These are phyloP conservation scores for Drosophila prolongata DNA, from an alignment of 2,888 invertebrate genomes.

Conservation along the genomic window DNA sequence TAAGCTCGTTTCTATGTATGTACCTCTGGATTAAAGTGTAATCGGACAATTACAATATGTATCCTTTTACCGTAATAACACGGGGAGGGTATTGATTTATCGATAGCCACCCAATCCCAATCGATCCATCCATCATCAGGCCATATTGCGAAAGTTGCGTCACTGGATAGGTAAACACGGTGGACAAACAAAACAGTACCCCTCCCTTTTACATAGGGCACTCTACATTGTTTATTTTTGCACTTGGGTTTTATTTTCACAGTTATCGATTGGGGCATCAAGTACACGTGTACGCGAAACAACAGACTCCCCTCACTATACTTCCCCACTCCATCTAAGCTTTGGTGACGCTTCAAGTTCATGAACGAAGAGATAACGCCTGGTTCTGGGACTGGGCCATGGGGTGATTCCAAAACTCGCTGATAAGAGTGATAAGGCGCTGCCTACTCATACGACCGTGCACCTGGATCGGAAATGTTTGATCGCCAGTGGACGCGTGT, in stretches of 20 bases:
- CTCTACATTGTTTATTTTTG: slow-evolving; percentile 59
- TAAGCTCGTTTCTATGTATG: slow-evolving; percentile 18
- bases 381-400: slow-evolving; percentile 29
- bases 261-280: slow-evolving; percentile 59
- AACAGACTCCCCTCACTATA: background rate
- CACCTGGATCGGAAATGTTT: slow-evolving; percentile 49
- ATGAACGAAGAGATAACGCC: slow-evolving; percentile 62
- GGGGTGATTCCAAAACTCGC: slow-evolving; percentile 45
- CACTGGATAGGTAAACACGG: slow-evolving; percentile 60
- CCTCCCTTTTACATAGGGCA: slow-evolving; percentile 13
- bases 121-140: slow-evolving; percentile 40
- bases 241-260: slow-evolving; percentile 62
- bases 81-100: slow-evolving; percentile 50
- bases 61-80: slow-evolving; percentile 61
- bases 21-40: slow-evolving; percentile 8
- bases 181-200: slow-evolving; percentile 43
- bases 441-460: slow-evolving; percentile 18
- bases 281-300: slow-evolving; percentile 29
- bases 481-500: slow-evolving; percentile 40
- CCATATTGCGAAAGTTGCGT: slow-evolving; percentile 65
- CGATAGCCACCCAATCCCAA: slow-evolving; percentile 3
- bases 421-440: slow-evolving; percentile 32
- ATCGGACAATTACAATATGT: slow-evolving; percentile 12
- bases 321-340: slow-evolving; percentile 10
- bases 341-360: slow-evolving; percentile 59